These are phyloP conservation scores for Threskiornis aethiopicus DNA, from an alignment of 2,797 vertebrate species.

Conservation along the genomic window DNA sequence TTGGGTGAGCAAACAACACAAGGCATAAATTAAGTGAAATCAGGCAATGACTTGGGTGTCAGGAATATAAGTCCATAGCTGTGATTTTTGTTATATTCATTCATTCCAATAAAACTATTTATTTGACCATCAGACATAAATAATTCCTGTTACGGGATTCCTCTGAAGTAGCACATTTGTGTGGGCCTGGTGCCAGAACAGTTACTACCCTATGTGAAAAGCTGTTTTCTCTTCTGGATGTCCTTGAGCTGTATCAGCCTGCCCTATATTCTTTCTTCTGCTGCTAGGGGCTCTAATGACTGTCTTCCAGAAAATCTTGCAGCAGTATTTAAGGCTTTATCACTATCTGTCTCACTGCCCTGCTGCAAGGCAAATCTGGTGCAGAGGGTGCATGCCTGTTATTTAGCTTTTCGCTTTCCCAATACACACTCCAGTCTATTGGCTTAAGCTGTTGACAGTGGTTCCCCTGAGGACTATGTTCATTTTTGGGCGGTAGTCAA, in stretches of 20 bases:
- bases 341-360: background rate
- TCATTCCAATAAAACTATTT: background rate
- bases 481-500: background rate
- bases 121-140: background rate
- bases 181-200: background rate
- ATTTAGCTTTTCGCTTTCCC: background rate
- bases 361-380: background rate
- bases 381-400: background rate
- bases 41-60: background rate
- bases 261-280: background rate
- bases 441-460: background rate
- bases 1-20: background rate
- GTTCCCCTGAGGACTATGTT: background rate
- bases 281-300: background rate
- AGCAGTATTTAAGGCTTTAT: background rate
- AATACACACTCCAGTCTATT: background rate
- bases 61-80: background rate
- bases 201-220: background rate
- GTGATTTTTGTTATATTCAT: background rate
- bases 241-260: background rate
- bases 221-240: background rate
- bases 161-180: background rate
- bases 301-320: background rate
- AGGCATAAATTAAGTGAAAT: background rate
- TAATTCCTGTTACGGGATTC: background rate